Evolutionary conservation across 2,113 vertebrate genomes (phyloP).

Genomic region (Heterocephalus glaber): DNA sequence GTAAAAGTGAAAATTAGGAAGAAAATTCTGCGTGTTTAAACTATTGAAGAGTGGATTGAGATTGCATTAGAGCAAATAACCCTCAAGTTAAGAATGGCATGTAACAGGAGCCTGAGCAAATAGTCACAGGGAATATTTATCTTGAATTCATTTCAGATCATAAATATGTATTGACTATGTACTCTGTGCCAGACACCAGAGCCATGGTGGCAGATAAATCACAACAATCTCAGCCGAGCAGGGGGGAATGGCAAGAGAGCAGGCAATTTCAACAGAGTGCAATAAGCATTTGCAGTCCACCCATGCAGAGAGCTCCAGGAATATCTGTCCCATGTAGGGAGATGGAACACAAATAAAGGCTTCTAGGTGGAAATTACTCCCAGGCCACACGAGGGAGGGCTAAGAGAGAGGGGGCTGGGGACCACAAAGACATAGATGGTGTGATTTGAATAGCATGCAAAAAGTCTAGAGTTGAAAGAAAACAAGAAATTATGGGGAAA

Average conservation of each 20-base stretch:
- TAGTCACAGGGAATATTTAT: background rate
- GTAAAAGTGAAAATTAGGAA: background rate
- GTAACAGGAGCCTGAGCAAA: background rate
- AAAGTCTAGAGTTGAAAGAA: background rate
- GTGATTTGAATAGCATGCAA: background rate
- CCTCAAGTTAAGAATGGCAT: background rate
- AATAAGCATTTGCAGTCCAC: background rate
- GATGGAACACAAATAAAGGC: background rate
- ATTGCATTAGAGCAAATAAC: constrained; percentile 29
- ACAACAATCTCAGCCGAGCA: background rate
- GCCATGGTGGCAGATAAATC: background rate
- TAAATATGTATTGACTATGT: background rate
- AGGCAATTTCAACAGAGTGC: fast-evolving
- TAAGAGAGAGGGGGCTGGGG: background rate
- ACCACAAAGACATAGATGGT: background rate
- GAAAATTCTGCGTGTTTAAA: background rate
- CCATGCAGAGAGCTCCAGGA: background rate
- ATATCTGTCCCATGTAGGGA: background rate
- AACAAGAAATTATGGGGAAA: background rate
- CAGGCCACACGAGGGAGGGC: background rate
- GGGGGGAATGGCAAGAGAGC: background rate
- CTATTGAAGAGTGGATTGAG: background rate
- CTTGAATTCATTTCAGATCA: background rate
- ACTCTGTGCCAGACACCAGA: background rate
- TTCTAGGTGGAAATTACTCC: background rate